phyloP scores from a whole-genome alignment of 2,797 vertebrate genomes.

The Hippopotamyrus pictus region DNA sequence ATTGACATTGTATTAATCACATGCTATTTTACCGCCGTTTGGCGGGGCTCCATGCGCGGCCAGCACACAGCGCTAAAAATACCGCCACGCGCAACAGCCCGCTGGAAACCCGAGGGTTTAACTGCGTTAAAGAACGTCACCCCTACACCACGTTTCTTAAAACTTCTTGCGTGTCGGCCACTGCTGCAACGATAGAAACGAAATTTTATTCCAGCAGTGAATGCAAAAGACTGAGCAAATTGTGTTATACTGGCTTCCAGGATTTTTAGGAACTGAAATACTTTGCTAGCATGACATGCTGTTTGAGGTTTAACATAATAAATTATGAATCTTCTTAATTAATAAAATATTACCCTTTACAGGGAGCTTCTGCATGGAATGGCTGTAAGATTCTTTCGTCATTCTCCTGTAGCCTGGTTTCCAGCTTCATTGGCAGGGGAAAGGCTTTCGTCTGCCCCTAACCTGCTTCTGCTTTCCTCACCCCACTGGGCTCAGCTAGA shows the following conservation, averaged over 20 bases:
- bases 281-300: not conserved
- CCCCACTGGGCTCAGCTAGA: not conserved
- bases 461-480: not conserved
- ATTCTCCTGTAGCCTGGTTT: not conserved
- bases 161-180: not conserved
- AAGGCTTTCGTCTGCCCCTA: not conserved
- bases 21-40: slow-evolving; percentile 56
- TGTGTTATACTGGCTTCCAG: not conserved
- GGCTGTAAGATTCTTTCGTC: not conserved
- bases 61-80: slow-evolving; percentile 51
- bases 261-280: not conserved
- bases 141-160: not conserved
- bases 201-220: not conserved
- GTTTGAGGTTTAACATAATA: not conserved
- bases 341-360: not conserved
- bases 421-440: not conserved
- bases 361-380: not conserved
- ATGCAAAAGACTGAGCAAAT: not conserved
- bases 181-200: not conserved
- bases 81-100: slow-evolving; percentile 24
- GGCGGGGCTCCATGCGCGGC: slow-evolving; percentile 46
- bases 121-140: not conserved
- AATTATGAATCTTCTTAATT: slow-evolving; percentile 1
- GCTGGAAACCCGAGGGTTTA: not conserved
- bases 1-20: slow-evolving; percentile 66